These are phyloP conservation scores for Lordiphosa fenestrarum DNA, from an alignment of 2,888 invertebrate genomes.

Conservation along the genomic window DNA sequence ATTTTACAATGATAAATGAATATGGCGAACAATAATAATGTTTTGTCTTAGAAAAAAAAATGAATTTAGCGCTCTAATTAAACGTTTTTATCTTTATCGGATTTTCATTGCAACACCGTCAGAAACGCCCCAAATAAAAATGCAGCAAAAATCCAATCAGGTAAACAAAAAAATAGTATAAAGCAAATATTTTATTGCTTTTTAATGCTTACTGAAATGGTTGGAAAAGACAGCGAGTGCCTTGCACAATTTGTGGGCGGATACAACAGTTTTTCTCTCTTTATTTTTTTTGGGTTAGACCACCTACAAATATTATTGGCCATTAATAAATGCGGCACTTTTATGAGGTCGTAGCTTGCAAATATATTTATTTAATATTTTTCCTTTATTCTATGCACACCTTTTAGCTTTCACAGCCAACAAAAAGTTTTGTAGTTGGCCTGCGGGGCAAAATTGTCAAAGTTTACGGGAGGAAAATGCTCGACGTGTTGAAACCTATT, in stretches of 20 bases:
- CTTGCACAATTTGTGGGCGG: constrained; percentile 47
- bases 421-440: constrained; percentile 26
- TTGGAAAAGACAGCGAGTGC: constrained; percentile 19
- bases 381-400: constrained; percentile 29
- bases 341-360: constrained; percentile 38
- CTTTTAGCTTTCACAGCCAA: constrained; percentile 52
- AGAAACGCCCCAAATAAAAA: constrained; percentile 27
- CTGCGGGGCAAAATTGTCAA: constrained; percentile 54
- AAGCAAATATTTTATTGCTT: constrained; percentile 43
- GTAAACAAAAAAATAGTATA: constrained; percentile 11
- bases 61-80: constrained; percentile 62
- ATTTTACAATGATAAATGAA: constrained; percentile 50
- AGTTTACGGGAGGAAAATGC: constrained; percentile 15
- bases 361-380: constrained; percentile 12
- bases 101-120: constrained; percentile 52
- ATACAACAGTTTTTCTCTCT: constrained; percentile 11
- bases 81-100: constrained; percentile 59
- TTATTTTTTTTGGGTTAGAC: constrained; percentile 30
- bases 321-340: constrained; percentile 61
- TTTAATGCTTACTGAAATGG: constrained; percentile 38
- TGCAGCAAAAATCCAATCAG: constrained; percentile 23
- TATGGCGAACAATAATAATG: constrained; percentile 45
- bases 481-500: constrained; percentile 4
- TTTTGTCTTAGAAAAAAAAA: constrained; percentile 20
- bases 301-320: constrained; percentile 62